Conservation (phyloP, 2,113 vertebrate species). For the Petaurus breviceps region DNA sequence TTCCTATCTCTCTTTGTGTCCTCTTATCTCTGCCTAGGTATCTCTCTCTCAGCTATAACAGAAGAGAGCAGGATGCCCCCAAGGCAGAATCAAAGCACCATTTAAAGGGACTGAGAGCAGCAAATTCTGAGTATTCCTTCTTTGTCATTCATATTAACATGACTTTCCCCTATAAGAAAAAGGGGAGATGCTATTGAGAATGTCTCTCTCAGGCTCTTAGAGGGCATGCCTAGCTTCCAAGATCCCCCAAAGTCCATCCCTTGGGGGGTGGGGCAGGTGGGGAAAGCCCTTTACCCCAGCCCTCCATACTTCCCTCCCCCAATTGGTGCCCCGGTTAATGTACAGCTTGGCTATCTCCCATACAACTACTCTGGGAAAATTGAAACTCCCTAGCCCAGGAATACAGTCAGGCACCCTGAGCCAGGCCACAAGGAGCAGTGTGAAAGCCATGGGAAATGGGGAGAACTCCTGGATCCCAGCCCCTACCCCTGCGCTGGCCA, state of each 20-base stretch:
- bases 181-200: background rate
- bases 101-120: background rate
- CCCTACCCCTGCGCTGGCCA: background rate
- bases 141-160: background rate
- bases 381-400: background rate
- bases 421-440: constrained; percentile 6
- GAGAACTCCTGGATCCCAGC: background rate
- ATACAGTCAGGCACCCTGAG: background rate
- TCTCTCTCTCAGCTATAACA: background rate
- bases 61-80: background rate
- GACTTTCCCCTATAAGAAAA: background rate
- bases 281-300: background rate
- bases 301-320: background rate
- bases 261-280: background rate
- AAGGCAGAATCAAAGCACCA: background rate
- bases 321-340: background rate
- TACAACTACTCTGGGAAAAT: background rate
- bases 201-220: background rate
- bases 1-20: background rate
- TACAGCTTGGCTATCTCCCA: background rate
- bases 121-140: background rate
- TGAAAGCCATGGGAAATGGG: background rate
- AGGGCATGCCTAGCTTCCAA: background rate
- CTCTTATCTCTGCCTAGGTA: background rate
- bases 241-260: background rate